Conservation (phyloP, 2,888 invertebrate species). For the Zele albiditarsus region DNA sequence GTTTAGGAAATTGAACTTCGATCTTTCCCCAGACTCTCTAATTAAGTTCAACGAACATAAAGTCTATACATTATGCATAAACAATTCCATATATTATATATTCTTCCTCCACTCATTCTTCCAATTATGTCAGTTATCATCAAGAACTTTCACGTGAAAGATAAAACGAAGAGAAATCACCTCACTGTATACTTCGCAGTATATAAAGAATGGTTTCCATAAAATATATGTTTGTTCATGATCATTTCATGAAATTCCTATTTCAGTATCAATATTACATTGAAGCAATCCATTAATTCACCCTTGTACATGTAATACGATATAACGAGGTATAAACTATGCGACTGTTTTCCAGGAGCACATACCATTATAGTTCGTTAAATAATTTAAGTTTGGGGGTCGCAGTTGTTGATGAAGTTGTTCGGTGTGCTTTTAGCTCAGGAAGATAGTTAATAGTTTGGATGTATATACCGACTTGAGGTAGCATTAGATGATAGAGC, state of each 20-base stretch:
- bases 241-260: too few relatives aligned
- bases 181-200: too few relatives aligned
- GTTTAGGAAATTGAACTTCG: too few relatives aligned
- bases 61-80: too few relatives aligned
- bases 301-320: background rate
- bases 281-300: background rate
- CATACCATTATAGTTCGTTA: background rate
- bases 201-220: too few relatives aligned
- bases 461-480: slow-evolving; percentile 46
- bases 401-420: slow-evolving; percentile 11
- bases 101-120: too few relatives aligned
- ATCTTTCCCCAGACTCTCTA: too few relatives aligned
- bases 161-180: too few relatives aligned
- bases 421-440: slow-evolving; percentile 29
- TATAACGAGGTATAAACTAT: background rate
- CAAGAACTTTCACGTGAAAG: too few relatives aligned
- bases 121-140: too few relatives aligned
- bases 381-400: slow-evolving; percentile 21
- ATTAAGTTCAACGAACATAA: too few relatives aligned
- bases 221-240: background rate
- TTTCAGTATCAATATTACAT: background rate
- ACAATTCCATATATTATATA: too few relatives aligned
- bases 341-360: background rate
- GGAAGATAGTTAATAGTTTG: slow-evolving; percentile 57
- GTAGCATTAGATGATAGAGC: slow-evolving; percentile 49